Percentiles rank a stretch among this genome's conserved stretches.
Conservation (phyloP, 2,888 invertebrate species). For the Spisula solida region DNA sequence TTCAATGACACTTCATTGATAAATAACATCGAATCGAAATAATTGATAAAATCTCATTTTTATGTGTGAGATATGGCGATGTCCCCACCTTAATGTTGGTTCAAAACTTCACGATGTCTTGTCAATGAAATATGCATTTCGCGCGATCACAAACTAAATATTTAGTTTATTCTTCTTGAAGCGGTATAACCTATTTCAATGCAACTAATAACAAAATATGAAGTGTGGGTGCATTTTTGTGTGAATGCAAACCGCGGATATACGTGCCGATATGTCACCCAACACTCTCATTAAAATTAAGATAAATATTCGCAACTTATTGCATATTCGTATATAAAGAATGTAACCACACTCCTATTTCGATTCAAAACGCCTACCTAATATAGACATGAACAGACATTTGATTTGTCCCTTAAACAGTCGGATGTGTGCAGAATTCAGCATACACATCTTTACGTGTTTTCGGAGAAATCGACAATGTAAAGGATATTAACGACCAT, state of each 20-base stretch:
- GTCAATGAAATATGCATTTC: neutral
- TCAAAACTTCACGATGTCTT: neutral
- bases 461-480: neutral
- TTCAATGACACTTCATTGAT: conserved; percentile 12
- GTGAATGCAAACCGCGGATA: neutral
- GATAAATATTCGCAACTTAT: neutral
- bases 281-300: neutral
- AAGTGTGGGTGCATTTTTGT: neutral
- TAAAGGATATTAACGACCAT: too few species aligned
- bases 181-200: neutral
- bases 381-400: neutral
- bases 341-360: conserved; percentile 1
- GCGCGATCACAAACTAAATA: neutral
- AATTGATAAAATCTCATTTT: neutral
- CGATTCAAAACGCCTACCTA: neutral
- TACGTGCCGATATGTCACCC: neutral
- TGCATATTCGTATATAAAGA: neutral
- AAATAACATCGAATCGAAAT: neutral
- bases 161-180: neutral
- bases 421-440: neutral
- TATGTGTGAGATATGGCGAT: neutral
- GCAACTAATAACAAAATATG: neutral
- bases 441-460: neutral
- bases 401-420: neutral
- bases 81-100: neutral